Base-by-base conservation (phyloP, 2,888 invertebrate genomes). In the Catocala sponsa region DNA sequence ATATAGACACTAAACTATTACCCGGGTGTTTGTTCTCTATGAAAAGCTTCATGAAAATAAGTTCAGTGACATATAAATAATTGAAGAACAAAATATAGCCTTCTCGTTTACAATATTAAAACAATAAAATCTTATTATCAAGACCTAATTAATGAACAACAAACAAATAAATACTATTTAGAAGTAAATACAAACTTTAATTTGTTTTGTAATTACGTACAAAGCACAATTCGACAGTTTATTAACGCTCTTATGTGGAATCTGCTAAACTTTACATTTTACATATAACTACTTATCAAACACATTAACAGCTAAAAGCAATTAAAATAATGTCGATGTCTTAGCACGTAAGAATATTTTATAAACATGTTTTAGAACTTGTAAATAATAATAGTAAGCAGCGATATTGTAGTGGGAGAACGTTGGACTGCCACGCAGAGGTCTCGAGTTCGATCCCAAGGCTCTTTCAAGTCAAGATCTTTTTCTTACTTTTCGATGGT, bases 351-450 rank as follows among this genome's bases (percentile, higher is more conserved):
- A 65, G 46, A 47, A 46, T n/a, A 44, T 54, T 59, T 65, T 63
- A 0, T 44, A 41, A 70, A 76, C 63, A 46, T 32, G 12, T 46
- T 74, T 61, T 46, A 38, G 25, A 59, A 55, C n/a, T 52, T 38
- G 43, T 57, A 9, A 7, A 38, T 44, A 63, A 62, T 63, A 58
- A 68, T 59, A 38, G 9, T 38, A 7, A 38, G 35, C 35, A 25
- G 25, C 25, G 25, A 25, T 25, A 25, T 25, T 25, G 2, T 25
- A 25, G 25, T 25, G 25, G 4, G 4, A 25, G 25, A 25, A 0
- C 4, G 25, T 25, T 25, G 2, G 25, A 25, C 25, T 25, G 25
- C 25, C 25, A 25, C 25, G 25, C 25, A 25, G 4, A 25, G 25
- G 25, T 25, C 25, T 25, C 25, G 25, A 25, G 25, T 25, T 25